These are phyloP conservation scores for Macquaria australasica DNA, from an alignment of 2,113 vertebrate species.

Conservation along the genomic window DNA sequence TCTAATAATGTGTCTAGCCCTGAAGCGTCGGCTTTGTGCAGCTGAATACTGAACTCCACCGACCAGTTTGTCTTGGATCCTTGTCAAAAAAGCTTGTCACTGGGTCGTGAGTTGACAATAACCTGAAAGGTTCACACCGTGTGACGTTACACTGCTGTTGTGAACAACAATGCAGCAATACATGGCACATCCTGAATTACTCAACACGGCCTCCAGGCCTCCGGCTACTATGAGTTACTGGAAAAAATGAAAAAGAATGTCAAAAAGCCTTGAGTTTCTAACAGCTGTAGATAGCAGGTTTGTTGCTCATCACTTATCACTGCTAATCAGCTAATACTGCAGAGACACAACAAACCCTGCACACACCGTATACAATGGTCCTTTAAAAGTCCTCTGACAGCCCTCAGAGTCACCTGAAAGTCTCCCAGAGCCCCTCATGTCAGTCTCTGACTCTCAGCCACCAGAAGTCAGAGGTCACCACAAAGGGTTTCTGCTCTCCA, in stretches of 20 bases:
- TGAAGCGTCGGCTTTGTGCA: conserved; percentile 49
- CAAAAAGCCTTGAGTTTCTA: not conserved
- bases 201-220: conserved; percentile 20
- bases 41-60: conserved; percentile 57
- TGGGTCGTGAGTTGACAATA: conserved; percentile 45
- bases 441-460: conserved; percentile 62
- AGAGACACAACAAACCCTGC: conserved; percentile 34
- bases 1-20: conserved; percentile 31
- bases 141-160: conserved; percentile 49
- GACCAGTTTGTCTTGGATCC: conserved; percentile 68
- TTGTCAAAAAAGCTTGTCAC: conserved; percentile 58
- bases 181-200: conserved; percentile 4
- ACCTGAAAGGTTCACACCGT: conserved; percentile 45
- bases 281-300: not conserved
- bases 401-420: conserved; percentile 67
- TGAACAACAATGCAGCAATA: conserved; percentile 47
- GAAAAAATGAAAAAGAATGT: not conserved
- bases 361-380: conserved; percentile 26
- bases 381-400: conserved; percentile 38
- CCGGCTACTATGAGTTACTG: not conserved
- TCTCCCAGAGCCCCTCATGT: conserved; percentile 59
- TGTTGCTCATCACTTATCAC: conserved; percentile 26
- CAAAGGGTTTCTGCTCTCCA: conserved; percentile 78
- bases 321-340: not conserved
- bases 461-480: conserved; percentile 71